These are phyloP conservation scores for Pseudolaguvia tuberculata DNA, from an alignment of 2,113 vertebrate species.

Conservation along the genomic window DNA sequence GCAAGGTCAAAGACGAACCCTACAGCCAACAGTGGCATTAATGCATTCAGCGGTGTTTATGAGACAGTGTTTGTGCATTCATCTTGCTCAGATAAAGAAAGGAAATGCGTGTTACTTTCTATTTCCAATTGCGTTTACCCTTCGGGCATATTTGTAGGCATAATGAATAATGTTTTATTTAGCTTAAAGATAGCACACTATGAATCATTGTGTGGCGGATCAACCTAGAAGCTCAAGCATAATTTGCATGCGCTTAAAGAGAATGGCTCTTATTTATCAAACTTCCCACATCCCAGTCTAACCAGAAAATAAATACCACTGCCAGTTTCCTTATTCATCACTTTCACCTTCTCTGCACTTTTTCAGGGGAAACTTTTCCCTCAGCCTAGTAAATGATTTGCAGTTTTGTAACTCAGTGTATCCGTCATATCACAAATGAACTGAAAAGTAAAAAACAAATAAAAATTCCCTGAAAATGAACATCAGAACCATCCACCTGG, in stretches of 20 bases:
- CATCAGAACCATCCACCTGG: too few species aligned
- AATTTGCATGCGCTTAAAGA: slow-evolving; percentile 32
- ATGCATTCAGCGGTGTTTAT: slow-evolving; percentile 39
- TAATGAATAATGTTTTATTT: slow-evolving; percentile 40
- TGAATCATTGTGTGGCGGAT: slow-evolving; percentile 24
- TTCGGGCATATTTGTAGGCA: slow-evolving; percentile 37
- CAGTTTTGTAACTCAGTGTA: not conserved
- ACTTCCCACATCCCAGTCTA: not conserved
- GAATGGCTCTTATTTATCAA: slow-evolving; percentile 24
- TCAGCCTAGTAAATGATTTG: not conserved
- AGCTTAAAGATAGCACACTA: slow-evolving; percentile 38
- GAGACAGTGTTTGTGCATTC: slow-evolving; percentile 26
- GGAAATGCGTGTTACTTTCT: slow-evolving; percentile 32
- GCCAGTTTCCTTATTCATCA: slow-evolving; percentile 2
- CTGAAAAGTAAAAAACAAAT: not conserved
- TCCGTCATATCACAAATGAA: not conserved
- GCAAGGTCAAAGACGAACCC: slow-evolving; percentile 39
- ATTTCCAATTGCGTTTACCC: slow-evolving; percentile 35
- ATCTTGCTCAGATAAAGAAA: slow-evolving; percentile 37
- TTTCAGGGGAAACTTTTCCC: not conserved
- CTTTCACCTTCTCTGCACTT: not conserved
- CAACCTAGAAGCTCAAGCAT: slow-evolving; percentile 24
- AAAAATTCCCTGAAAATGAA: not conserved
- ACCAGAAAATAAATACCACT: not conserved
- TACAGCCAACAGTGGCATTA: slow-evolving; percentile 30